Evolutionary conservation across 2,888 invertebrate species (phyloP).

Genomic region (Pristionchus japonicus): DNA sequence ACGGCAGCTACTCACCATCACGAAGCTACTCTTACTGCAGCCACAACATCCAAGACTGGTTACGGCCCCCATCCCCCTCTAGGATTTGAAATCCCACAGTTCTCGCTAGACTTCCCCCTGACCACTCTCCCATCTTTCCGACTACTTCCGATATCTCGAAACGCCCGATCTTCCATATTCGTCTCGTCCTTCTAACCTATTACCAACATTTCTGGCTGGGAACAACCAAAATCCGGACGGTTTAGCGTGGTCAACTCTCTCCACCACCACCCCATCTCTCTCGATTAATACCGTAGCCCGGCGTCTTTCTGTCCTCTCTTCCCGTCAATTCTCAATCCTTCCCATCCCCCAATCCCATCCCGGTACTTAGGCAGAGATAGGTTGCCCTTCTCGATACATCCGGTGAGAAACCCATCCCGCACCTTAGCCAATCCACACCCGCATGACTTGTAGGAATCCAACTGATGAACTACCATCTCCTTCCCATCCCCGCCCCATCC

Average conservation of each 20-base stretch:
- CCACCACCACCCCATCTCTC: background rate
- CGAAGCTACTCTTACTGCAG: background rate
- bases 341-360: background rate
- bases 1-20: background rate
- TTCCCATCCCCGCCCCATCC: background rate
- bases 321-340: background rate
- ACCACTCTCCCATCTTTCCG: background rate
- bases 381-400: background rate
- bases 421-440: background rate
- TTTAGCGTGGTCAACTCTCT: background rate
- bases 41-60: background rate
- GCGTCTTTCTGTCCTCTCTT: slow-evolving; percentile 20
- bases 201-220: slow-evolving; percentile 18
- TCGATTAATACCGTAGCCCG: slow-evolving; percentile 28
- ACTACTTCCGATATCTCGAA: background rate
- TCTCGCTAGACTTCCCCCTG: background rate
- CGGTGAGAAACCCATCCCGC: background rate
- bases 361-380: background rate
- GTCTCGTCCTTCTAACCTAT: slow-evolving; percentile 17
- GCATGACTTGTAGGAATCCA: slow-evolving; percentile 20
- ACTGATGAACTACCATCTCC: background rate
- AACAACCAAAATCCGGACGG: slow-evolving; percentile 11
- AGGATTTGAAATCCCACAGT: slow-evolving; percentile 1
- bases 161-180: background rate
- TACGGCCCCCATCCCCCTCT: too few species aligned